A percentile compares a stretch with the other conserved stretches of the same genome.
Conservation (phyloP, 2,888 invertebrate species). For the Thera britannica region DNA sequence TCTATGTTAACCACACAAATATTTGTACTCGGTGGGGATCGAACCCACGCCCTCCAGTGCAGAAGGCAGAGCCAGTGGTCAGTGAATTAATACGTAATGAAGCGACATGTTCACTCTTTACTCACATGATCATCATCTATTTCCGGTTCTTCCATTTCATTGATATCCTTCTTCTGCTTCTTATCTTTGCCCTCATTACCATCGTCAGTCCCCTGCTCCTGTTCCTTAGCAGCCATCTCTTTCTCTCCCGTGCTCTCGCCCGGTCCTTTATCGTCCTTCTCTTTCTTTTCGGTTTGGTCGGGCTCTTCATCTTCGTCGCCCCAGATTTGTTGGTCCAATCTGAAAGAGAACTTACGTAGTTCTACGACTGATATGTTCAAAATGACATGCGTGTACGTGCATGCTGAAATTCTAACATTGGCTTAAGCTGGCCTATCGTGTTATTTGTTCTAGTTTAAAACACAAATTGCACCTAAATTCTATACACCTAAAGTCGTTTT, state of each 20-base stretch:
- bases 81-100: no score
- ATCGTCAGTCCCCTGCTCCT: constrained; percentile 84
- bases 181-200: constrained; percentile 83
- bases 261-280: constrained; percentile 86
- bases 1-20: no score
- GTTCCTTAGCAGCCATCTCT: constrained; percentile 90
- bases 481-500: no score
- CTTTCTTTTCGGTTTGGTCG: constrained; percentile 83
- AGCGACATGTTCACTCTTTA: constrained; percentile 16
- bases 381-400: no score
- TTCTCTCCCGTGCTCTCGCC: constrained; percentile 87
- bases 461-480: no score
- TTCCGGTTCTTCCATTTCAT: constrained; percentile 93
- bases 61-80: no score
- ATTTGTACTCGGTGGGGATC: no score
- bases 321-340: constrained; percentile 91
- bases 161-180: constrained; percentile 88
- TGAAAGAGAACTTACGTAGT: constrained; percentile 38
- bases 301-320: constrained; percentile 92
- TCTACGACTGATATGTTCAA: background rate
- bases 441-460: no score
- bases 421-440: no score
- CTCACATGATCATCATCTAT: constrained; percentile 90
- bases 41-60: no score
- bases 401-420: no score